Evolutionary conservation across 2,113 vertebrate species (phyloP), one percentile per base, ranked within the genome.

Genomic region (Nesogale talazaci): DNA sequence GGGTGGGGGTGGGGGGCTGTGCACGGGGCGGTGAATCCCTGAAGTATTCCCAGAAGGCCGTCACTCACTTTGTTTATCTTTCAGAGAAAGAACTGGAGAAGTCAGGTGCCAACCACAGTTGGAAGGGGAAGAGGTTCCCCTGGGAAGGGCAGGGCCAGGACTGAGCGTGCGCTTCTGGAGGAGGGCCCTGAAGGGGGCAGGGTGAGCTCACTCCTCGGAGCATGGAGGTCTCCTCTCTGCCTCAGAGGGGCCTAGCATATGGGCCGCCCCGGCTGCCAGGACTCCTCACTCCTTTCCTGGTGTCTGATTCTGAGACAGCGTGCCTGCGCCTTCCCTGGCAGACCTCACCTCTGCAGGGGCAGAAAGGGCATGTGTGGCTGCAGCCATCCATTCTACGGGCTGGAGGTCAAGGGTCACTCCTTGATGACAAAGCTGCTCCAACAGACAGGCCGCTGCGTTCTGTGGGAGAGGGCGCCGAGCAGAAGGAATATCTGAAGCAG

Each of bases 401-500:
- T 63, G 7, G 14, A 98, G 93, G 42, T 97, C 93, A 70, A 97
- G 85, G 67, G 94, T 65, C 25, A 95, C 92, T 3, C 97, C 97
- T 2, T 76, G 95, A 78, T 96, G 97, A 90, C 95, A 95, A 59
- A 98, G 97, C 83, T 97, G 97, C 42, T 95, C 94, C 95, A 98
- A 83, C 2, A 98, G 95, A 86, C 97, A 97, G 57, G 97, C 98
- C 34, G 98, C 98, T 57, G 98, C 98, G 88, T 97, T 97, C 98
- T 98, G 93, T 27, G 31, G 38, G 77, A 83, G 22, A 95, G 61
- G 22, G 1, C 95, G 19, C 94, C 11, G 7, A 63, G 34, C 27
- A 67, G 29, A 56, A 80, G 16, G 80, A 74, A 38, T n/a, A 65
- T 78, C 22, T 3, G 19, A 70, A 84, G 56, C 52, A 25, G 29